Evolutionary conservation across 1,140 invertebrate species (phyloP).

Genomic region (Colletes gigas): DNA sequence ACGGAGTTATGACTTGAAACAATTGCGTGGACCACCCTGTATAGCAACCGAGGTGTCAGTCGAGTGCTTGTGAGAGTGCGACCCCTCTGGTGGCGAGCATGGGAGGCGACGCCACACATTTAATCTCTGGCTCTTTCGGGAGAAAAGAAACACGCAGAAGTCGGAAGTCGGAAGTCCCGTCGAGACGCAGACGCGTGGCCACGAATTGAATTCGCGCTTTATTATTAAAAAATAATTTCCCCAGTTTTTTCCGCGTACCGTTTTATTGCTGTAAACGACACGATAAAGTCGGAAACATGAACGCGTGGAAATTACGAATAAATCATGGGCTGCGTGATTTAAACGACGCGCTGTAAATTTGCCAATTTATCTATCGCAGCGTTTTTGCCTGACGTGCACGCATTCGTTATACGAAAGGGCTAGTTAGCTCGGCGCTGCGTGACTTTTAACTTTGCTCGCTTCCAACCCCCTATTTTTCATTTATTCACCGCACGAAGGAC

Average conservation of each 20-base stretch:
- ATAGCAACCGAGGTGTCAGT: too few species aligned
- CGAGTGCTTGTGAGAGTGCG: too few species aligned
- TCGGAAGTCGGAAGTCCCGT: too few species aligned
- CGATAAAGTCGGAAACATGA: background rate
- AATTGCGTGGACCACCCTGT: too few species aligned
- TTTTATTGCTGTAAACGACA: background rate
- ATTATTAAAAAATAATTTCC: background rate
- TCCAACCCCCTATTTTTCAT: background rate
- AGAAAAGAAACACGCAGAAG: too few species aligned
- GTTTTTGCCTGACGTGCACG: conserved; percentile 36
- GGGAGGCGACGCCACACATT: too few species aligned
- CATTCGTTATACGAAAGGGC: conserved; percentile 35
- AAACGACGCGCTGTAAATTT: conserved; percentile 35
- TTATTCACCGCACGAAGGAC: conserved; percentile 13
- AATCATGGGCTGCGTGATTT: conserved; percentile 33
- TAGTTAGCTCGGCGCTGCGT: conserved; percentile 10
- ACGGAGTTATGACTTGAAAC: too few species aligned
- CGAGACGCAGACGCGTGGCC: too few species aligned
- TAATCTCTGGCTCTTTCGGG: too few species aligned
- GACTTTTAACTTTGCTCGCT: conserved; percentile 34
- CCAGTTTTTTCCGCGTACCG: too few species aligned
- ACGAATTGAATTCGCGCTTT: too few species aligned
- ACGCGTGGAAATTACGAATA: background rate
- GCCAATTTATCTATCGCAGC: conserved; percentile 41
- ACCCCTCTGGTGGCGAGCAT: too few species aligned